Conservation (phyloP, 2,113 vertebrate genomes). For the Psittacus erithacus region DNA sequence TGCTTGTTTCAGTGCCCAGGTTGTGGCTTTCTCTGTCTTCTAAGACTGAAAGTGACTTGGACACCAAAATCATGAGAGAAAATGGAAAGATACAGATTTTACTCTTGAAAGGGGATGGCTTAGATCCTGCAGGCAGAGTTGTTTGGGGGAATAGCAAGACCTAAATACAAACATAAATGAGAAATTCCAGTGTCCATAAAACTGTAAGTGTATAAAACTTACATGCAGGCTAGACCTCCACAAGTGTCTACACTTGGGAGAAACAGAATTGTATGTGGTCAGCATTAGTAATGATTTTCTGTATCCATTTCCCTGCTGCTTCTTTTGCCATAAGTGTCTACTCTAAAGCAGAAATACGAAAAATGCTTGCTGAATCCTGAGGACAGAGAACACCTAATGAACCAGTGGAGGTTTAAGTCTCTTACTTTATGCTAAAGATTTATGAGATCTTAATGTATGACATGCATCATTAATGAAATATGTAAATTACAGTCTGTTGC, state of each 20-base stretch:
- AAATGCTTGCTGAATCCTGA: background rate
- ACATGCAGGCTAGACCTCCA: background rate
- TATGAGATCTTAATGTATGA: background rate
- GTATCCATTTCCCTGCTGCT: background rate
- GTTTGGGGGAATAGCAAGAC: background rate
- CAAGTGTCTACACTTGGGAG: background rate
- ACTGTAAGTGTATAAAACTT: background rate
- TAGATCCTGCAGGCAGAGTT: background rate
- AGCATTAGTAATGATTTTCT: background rate
- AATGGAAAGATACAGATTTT: background rate
- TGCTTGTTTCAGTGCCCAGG: background rate
- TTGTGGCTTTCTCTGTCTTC: background rate
- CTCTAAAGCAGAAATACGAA: background rate
- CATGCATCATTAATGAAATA: background rate
- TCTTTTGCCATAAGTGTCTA: background rate
- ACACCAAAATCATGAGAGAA: background rate
- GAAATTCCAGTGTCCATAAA: background rate
- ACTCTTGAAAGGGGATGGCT: background rate
- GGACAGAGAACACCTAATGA: background rate
- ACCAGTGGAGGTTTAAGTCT: background rate
- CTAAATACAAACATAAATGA: background rate
- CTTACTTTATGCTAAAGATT: background rate
- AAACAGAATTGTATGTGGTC: background rate
- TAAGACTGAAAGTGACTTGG: background rate
- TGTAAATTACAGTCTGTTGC: background rate